These are phyloP conservation scores for Orthosia gothica DNA, from an alignment of 2,888 invertebrate genomes.

Conservation along the genomic window DNA sequence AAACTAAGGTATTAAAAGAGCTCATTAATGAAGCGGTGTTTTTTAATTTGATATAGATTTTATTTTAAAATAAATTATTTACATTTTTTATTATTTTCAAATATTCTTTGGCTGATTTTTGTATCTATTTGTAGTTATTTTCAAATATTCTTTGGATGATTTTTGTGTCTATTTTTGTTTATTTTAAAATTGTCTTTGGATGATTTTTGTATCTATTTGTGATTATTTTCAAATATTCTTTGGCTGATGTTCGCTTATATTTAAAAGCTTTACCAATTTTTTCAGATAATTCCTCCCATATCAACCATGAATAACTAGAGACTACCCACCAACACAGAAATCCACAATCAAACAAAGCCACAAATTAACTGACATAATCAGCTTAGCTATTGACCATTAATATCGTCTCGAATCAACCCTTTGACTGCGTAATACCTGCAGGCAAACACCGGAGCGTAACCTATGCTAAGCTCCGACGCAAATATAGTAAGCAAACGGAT, in stretches of 20 bases:
- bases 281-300: neutral
- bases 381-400: constrained; percentile 72
- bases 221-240: too few relatives aligned
- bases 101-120: too few relatives aligned
- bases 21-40: too few relatives aligned
- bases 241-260: neutral
- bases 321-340: constrained; percentile 23
- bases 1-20: too few relatives aligned
- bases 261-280: too few relatives aligned
- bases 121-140: too few relatives aligned
- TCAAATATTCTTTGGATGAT: too few relatives aligned
- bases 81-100: too few relatives aligned
- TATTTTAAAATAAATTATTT: neutral
- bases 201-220: too few relatives aligned
- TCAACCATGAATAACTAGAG: neutral
- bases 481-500: constrained; percentile 88
- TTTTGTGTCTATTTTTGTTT: too few relatives aligned
- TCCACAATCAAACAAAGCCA: constrained; percentile 61
- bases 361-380: constrained; percentile 84
- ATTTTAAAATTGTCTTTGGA: too few relatives aligned
- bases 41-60: too few relatives aligned
- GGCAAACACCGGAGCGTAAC: constrained; percentile 80
- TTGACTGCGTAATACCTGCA: constrained; percentile 76
- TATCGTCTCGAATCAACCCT: constrained; percentile 80
- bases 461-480: constrained; percentile 84